A percentile compares a stretch with the other conserved stretches of the same genome.
These are phyloP conservation scores for Holotrichia oblita DNA, from an alignment of 1,140 invertebrate species.

Conservation along the genomic window DNA sequence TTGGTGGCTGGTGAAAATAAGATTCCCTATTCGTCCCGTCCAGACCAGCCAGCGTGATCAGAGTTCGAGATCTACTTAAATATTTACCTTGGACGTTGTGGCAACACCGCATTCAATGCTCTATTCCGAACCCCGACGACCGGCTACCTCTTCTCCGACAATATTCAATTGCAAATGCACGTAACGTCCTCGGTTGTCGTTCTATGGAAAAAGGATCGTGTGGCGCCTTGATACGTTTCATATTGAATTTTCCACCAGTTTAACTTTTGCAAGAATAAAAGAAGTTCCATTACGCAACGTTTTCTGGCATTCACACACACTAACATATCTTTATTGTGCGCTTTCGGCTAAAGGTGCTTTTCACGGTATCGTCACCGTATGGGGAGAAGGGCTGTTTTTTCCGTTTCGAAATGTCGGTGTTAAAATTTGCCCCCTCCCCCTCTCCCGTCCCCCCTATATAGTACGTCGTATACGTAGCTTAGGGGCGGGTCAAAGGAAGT, in stretches of 20 bases:
- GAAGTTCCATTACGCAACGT: not conserved
- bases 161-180: not conserved
- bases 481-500: not conserved
- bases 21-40: too few relatives aligned
- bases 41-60: not conserved
- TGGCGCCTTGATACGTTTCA: not conserved
- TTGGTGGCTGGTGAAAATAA: too few relatives aligned
- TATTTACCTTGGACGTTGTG: conserved; percentile 4
- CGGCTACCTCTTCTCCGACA: not conserved
- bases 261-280: conserved; percentile 4
- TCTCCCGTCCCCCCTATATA: not conserved
- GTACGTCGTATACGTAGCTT: not conserved
- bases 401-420: not conserved
- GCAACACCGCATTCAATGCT: not conserved
- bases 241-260: conserved; percentile 16
- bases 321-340: not conserved
- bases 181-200: not conserved
- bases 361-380: not conserved
- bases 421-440: not conserved
- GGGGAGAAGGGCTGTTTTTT: not conserved
- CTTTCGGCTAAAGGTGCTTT: not conserved
- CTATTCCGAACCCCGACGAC: not conserved
- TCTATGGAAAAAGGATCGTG: conserved; percentile 6
- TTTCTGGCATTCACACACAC: not conserved
- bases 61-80: not conserved